phyloP scores from a whole-genome alignment of 2,113 vertebrate genomes.

The Gadus chalcogrammus region DNA sequence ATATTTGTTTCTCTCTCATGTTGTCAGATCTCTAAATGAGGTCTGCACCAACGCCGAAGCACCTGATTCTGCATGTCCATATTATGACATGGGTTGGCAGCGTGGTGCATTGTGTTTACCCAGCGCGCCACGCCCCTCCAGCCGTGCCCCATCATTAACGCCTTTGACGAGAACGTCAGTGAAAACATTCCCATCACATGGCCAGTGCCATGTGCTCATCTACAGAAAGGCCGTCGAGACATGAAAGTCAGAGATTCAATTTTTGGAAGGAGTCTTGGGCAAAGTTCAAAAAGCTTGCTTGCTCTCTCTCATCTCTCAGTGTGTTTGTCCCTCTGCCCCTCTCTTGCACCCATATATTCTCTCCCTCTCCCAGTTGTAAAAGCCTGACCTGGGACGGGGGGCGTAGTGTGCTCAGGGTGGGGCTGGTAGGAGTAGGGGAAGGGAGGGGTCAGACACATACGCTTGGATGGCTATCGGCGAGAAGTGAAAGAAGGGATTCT shows the following conservation, averaged over 20 bases:
- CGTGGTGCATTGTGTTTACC: background rate
- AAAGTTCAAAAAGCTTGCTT: too few relatives aligned
- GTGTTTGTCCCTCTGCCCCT: too few relatives aligned
- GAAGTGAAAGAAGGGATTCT: conserved; percentile 39
- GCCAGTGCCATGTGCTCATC: conserved; percentile 12
- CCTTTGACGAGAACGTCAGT: conserved; percentile 17
- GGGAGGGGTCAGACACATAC: conserved; percentile 45
- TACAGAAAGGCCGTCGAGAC: background rate
- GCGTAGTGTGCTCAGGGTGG: too few relatives aligned
- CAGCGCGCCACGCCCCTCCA: background rate
- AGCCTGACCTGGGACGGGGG: conserved; percentile 28
- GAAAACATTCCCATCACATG: conserved; percentile 25
- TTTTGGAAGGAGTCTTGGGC: too few relatives aligned
- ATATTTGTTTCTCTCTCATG: too few relatives aligned
- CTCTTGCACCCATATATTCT: conserved; percentile 43
- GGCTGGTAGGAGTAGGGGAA: background rate
- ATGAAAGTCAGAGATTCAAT: background rate
- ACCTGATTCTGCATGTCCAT: background rate
- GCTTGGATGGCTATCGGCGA: conserved; percentile 38
- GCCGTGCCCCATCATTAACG: background rate
- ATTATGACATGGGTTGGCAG: background rate
- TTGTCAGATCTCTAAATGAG: background rate
- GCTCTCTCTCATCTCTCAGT: too few relatives aligned
- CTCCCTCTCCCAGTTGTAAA: conserved; percentile 42
- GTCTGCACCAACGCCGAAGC: background rate